Evolutionary conservation across 2,797 vertebrate species (phyloP).

Genomic region (Ceryle rudis): DNA sequence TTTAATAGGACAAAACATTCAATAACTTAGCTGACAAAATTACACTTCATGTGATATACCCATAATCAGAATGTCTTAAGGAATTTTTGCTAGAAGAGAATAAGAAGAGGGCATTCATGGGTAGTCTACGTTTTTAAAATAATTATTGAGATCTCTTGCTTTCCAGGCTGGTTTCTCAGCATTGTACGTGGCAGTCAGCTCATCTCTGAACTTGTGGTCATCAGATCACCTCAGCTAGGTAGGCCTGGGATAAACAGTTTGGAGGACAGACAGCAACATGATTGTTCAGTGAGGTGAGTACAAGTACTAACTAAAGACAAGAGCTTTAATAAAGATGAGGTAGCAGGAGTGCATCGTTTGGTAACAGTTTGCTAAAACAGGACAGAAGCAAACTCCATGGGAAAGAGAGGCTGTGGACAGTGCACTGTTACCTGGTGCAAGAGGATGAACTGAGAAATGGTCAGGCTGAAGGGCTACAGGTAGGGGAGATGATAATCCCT

Average conservation of each 20-base stretch:
- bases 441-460: neutral
- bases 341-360: neutral
- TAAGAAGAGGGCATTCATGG: neutral
- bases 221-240: neutral
- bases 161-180: neutral
- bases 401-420: neutral
- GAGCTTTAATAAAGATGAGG: neutral
- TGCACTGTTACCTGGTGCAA: no score
- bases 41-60: neutral
- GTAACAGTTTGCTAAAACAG: neutral
- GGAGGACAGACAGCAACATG: neutral
- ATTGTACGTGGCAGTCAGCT: neutral
- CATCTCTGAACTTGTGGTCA: neutral
- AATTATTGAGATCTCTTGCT: neutral
- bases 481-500: accelerated
- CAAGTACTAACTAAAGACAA: neutral
- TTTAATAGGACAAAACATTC: neutral
- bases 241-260: neutral
- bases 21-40: neutral
- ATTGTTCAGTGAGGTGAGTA: neutral
- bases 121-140: neutral
- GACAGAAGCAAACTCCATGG: neutral
- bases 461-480: neutral
- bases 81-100: neutral
- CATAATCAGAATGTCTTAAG: neutral